Evolutionary conservation across 2,113 vertebrate species (phyloP), one percentile per base, ranked within the genome.

Genomic region (Cyanocitta stelleri): DNA sequence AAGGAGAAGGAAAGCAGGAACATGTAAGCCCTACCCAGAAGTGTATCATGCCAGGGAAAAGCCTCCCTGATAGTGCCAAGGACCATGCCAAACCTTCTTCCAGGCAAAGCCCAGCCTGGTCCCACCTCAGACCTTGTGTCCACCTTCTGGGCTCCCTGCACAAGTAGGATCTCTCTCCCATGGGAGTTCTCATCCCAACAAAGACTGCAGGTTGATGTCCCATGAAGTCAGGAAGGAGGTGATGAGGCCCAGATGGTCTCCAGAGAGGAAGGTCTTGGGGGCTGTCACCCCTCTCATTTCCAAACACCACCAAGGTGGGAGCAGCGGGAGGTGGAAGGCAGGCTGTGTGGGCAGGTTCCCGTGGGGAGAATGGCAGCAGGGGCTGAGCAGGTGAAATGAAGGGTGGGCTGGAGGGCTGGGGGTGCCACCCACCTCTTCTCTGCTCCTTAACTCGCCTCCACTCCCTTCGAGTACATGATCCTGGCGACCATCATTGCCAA

Each of bases 391-490:
- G 30, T 35, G 56, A 41, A 63, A 63, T 0, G 1, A 51, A 24
- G 67, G 43, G 24, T 21, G 71, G 51, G 48, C 20, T 85, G 77
- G 33, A 1, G 26, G 81, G 71, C 7, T 6, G 27, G 72, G 39
- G 24, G 10, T 7, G 5, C 56, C 68, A 82, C 56, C 66, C 8
- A 26, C 37, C 21, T 88, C 37, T 71, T 27, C 27, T 93, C 67
- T 96, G 51, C 90, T 99, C 98, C 98, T 99, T 99, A 98, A 99
- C 98, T 95, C 79, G 35, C 33, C 29, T 58, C 18, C 96, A 99
- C 99, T 98, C 99, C 99, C 6, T 99, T 99, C 14, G 99, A 99
- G 97, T 99, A 99, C 97, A 99, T 99, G 99, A 99, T 99, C 97
- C 98, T 99, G 95, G 98, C 99, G 43, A 99, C 99, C 96, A 99